Base-by-base conservation (phyloP, 2,797 vertebrate species). In the Poeciliopsis gracilis region DNA sequence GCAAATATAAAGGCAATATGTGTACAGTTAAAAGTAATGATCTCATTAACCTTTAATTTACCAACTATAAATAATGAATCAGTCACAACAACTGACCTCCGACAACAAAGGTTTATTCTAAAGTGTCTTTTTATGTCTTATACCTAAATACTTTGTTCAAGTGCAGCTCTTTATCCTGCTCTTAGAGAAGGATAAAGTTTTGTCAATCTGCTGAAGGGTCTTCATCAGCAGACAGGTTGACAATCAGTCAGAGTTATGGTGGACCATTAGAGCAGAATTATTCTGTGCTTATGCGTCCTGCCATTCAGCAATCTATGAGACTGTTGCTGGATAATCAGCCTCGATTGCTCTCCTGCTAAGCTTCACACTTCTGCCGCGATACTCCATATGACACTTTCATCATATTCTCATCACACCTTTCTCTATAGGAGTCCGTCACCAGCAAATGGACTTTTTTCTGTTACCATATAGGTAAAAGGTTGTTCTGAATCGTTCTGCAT, bases 401-500 rank as follows among this genome's bases (percentile, higher is more conserved):
- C 75, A 82, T 77, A 67, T 71, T 79, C 88, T 82, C 59, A 82
- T 86, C 71, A 73, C 76, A 85, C 78, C 57, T 77, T 85, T 25
- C 84, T 76, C 75, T 75, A 55, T 81, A 87, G 59, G 77, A 9
- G 46, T 59, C 72, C 38, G 5, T 83, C 72, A 41, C 53, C 1
- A 25, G 63, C 63, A 41, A 67, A 67, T 66, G 5, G 36, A 41
- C 36, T 41, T 41, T 67, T 41, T 25, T 23, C n/a, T 57, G 25
- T 57, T 57, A 8, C 23, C 20, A 8, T 23, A 36, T 9, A 23
- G 2, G 36, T 25, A 41, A 23, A 20, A 11, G 11, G 20, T 25
- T 67, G 61, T 66, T 30, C 33, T 63, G 61, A 72, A 41, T 78
- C 75, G 81, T 67, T 69, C 75, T 78, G 63, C 30, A 57, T 69